Conservation (phyloP, 2,113 vertebrate genomes). For the Paradisaea rubra region DNA sequence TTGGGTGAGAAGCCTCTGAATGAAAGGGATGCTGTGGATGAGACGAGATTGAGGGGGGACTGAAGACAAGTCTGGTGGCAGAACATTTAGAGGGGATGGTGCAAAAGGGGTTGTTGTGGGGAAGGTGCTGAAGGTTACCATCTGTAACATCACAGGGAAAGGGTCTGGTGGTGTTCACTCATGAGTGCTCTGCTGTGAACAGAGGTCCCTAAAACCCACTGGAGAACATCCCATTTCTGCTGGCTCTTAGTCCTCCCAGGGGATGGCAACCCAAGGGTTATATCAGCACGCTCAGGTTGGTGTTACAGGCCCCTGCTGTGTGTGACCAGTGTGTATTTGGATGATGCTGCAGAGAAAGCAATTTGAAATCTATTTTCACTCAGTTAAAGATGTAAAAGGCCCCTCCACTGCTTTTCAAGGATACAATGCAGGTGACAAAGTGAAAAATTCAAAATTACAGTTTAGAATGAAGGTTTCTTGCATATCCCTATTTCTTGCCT, state of each 20-base stretch:
- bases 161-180: neutral
- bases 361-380: neutral
- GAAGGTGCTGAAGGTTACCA: neutral
- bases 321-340: neutral
- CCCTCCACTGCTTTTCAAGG: neutral
- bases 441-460: neutral
- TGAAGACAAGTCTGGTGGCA: neutral
- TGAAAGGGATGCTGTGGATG: neutral
- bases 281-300: rapidly evolving
- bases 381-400: neutral
- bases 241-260: neutral
- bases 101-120: neutral
- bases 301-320: neutral
- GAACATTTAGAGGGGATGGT: neutral
- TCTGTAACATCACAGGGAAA: neutral
- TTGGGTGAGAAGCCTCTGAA: neutral
- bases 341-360: neutral
- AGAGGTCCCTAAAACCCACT: neutral
- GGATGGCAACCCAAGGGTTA: neutral
- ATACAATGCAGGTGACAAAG: neutral
- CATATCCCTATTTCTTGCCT: neutral
- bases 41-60: neutral
- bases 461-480: neutral
- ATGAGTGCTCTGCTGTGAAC: neutral
- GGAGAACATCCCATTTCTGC: neutral